Evolutionary conservation across 2,113 vertebrate genomes (phyloP).

Genomic region (Varanus salvator): DNA sequence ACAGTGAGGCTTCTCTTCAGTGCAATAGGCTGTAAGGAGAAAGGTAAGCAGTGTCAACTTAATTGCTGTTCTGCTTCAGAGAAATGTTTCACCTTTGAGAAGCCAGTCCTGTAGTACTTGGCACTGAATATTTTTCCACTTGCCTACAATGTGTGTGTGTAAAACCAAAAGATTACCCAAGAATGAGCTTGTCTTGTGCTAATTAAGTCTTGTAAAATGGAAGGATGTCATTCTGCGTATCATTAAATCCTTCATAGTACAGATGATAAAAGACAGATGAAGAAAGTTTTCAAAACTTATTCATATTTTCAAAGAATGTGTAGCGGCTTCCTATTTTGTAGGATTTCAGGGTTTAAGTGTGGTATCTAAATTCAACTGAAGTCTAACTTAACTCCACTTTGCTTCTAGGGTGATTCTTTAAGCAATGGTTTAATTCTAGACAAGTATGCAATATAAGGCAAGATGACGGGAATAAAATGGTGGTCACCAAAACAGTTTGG

Average conservation of each 20-base stretch:
- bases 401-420: neutral
- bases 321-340: neutral
- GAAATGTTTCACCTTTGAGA: conserved; percentile 12
- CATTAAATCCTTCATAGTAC: neutral
- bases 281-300: conserved; percentile 45
- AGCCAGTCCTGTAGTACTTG: conserved; percentile 47
- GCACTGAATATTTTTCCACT: conserved; percentile 32
- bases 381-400: too few relatives aligned
- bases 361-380: neutral
- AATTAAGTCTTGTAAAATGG: conserved; percentile 40
- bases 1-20: neutral
- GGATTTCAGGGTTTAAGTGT: conserved; percentile 8
- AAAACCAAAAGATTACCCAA: conserved; percentile 46
- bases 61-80: conserved; percentile 17
- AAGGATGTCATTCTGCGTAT: conserved; percentile 14
- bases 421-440: neutral
- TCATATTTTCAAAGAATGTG: neutral
- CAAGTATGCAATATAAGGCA: neutral
- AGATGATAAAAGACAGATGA: conserved; percentile 44
- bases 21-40: neutral
- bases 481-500: neutral
- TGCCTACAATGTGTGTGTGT: neutral
- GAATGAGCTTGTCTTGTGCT: conserved; percentile 41
- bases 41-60: neutral
- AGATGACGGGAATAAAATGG: neutral